phyloP scores from a whole-genome alignment of 2,113 vertebrate genomes.

The Nothoprocta perdicaria region DNA sequence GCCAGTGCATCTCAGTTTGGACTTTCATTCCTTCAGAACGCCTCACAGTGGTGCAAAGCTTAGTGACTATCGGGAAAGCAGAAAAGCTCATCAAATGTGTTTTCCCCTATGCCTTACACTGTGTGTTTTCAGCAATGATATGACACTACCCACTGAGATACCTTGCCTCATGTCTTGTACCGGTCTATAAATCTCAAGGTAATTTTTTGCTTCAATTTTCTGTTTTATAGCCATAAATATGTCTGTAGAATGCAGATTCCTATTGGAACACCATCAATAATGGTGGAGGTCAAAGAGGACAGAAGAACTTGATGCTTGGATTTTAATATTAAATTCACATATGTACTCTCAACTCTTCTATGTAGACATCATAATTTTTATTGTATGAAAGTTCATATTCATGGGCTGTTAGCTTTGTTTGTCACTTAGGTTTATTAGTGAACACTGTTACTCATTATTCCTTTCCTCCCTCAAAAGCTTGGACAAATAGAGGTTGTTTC shows the following conservation, averaged over 20 bases:
- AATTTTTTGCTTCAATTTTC: slow-evolving; percentile 22
- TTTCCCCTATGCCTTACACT: background rate
- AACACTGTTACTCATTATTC: background rate
- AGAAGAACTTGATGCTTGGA: background rate
- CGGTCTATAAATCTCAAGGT: slow-evolving; percentile 23
- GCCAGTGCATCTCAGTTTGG: background rate
- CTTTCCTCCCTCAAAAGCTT: background rate
- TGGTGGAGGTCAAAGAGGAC: background rate
- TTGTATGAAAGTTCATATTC: background rate
- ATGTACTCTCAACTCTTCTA: background rate
- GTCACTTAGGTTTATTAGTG: background rate
- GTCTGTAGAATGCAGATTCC: background rate
- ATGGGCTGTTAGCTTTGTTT: slow-evolving; percentile 23
- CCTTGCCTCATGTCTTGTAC: background rate
- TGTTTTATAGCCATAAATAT: slow-evolving; percentile 11
- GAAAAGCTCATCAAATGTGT: background rate
- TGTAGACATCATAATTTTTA: slow-evolving; percentile 9
- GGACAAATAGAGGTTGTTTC: background rate
- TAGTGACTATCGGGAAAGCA: background rate
- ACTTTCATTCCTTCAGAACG: background rate
- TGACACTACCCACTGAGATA: background rate
- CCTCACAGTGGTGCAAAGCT: background rate
- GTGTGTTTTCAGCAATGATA: background rate
- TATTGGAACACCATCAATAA: background rate
- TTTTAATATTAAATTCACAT: background rate